These are phyloP conservation scores for Craseonycteris thonglongyai DNA, from an alignment of 2,113 vertebrate species.

Conservation along the genomic window DNA sequence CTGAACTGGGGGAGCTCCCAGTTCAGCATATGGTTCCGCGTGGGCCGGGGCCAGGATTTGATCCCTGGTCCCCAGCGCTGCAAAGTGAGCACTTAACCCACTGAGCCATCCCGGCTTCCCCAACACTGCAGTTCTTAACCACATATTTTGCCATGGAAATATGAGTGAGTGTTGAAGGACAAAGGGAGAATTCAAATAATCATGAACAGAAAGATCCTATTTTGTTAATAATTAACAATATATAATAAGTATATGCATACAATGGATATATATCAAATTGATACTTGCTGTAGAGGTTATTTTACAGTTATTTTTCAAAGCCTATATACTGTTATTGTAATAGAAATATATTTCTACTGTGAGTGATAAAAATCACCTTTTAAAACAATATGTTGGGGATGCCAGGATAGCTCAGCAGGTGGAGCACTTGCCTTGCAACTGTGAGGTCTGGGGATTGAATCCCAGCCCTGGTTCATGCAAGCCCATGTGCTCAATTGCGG, in stretches of 20 bases:
- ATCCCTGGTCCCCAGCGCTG: too few species aligned
- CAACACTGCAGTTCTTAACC: not conserved
- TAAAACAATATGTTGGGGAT: not conserved
- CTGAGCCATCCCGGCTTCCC: too few species aligned
- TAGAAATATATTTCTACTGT: slow-evolving; percentile 1
- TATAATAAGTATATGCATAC: not conserved
- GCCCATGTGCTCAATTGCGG: too few species aligned
- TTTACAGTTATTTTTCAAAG: slow-evolving; percentile 10
- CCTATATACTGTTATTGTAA: not conserved
- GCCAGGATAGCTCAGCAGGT: too few species aligned
- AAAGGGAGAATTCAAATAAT: slow-evolving; percentile 19
- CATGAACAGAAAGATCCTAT: not conserved
- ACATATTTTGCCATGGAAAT: slow-evolving; percentile 9
- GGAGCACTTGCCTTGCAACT: too few species aligned
- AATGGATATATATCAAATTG: not conserved
- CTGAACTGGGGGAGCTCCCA: too few species aligned
- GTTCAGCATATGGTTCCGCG: too few species aligned
- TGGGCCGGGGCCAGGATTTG: too few species aligned
- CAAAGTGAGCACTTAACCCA: too few species aligned
- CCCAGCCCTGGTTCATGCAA: too few species aligned
- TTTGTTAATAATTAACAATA: not conserved
- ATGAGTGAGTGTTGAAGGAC: not conserved
- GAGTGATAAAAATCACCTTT: not conserved
- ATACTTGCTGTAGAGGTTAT: not conserved
- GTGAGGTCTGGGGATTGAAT: too few species aligned